Percentiles rank a stretch among this genome's conserved stretches.
These are phyloP conservation scores for Thamnophis sirtalis DNA, from an alignment of 2,113 vertebrate genomes.

Conservation along the genomic window DNA sequence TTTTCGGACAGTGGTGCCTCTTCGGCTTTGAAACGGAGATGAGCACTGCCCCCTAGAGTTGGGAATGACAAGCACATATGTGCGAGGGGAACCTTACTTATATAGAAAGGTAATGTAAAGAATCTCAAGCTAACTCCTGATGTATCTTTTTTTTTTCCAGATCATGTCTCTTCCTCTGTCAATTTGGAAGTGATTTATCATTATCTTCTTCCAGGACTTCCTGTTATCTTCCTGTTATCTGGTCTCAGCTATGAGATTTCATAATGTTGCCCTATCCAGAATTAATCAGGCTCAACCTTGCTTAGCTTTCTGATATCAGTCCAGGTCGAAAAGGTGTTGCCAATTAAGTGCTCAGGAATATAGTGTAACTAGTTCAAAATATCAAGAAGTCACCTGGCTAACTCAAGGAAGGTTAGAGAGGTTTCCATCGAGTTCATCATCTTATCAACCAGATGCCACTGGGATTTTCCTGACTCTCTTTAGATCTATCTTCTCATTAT, in stretches of 20 bases:
- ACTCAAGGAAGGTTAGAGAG: neutral
- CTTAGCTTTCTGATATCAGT: neutral
- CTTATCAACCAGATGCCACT: neutral
- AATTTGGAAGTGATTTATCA: neutral
- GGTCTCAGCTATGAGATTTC: neutral
- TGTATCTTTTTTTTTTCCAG: neutral
- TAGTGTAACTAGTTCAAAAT: neutral
- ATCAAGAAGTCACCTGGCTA: neutral
- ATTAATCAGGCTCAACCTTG: neutral
- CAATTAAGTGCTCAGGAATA: neutral
- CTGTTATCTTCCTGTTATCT: neutral
- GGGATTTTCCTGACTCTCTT: neutral
- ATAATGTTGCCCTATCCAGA: neutral
- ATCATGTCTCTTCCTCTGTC: neutral
- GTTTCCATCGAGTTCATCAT: neutral
- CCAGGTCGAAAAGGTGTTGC: neutral
- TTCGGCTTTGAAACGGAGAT: too few relatives aligned
- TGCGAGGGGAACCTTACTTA: too few relatives aligned
- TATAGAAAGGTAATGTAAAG: neutral
- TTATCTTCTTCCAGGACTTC: neutral
- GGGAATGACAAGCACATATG: too few relatives aligned
- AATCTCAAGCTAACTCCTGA: neutral
- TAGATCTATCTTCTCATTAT: neutral
- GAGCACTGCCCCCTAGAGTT: too few relatives aligned
- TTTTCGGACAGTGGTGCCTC: too few relatives aligned